Conservation (phyloP, 2,888 invertebrate species). For the Cosmopolites sordidus region DNA sequence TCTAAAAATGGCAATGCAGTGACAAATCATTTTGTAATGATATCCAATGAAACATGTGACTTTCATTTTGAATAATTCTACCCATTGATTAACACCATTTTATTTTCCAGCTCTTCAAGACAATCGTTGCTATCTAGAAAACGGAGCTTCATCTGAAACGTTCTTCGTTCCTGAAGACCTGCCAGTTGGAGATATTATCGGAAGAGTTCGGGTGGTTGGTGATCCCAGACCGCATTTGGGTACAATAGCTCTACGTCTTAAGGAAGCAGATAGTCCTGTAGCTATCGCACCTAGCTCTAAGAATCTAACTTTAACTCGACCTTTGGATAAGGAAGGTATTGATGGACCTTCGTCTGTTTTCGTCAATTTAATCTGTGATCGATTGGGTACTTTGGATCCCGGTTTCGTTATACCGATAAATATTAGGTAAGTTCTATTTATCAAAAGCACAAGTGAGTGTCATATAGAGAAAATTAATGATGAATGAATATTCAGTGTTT, state of each 20-base stretch:
- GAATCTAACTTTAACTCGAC: conserved; percentile 71
- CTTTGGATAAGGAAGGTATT: conserved; percentile 80
- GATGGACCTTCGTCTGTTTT: conserved; percentile 80
- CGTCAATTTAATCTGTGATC: conserved; percentile 80
- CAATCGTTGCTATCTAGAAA: conserved; percentile 84
- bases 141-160: conserved; percentile 86
- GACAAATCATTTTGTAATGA: too few relatives aligned
- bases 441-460: too few relatives aligned
- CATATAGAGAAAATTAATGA: too few relatives aligned
- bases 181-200: conserved; percentile 73
- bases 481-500: too few relatives aligned
- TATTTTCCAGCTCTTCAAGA: conserved; percentile 67
- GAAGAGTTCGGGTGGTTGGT: conserved; percentile 75
- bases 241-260: conserved; percentile 72
- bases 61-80: too few relatives aligned
- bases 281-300: conserved; percentile 72
- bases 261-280: conserved; percentile 77
- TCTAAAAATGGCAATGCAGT: too few relatives aligned
- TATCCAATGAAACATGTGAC: too few relatives aligned
- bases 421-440: conserved; percentile 55
- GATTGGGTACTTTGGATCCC: conserved; percentile 58
- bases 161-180: conserved; percentile 86
- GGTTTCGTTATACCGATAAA: conserved; percentile 78
- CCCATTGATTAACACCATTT: too few relatives aligned
- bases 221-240: conserved; percentile 67